Evolutionary conservation across 1,140 invertebrate genomes (phyloP).

Genomic region (Drosophila mojavensis): DNA sequence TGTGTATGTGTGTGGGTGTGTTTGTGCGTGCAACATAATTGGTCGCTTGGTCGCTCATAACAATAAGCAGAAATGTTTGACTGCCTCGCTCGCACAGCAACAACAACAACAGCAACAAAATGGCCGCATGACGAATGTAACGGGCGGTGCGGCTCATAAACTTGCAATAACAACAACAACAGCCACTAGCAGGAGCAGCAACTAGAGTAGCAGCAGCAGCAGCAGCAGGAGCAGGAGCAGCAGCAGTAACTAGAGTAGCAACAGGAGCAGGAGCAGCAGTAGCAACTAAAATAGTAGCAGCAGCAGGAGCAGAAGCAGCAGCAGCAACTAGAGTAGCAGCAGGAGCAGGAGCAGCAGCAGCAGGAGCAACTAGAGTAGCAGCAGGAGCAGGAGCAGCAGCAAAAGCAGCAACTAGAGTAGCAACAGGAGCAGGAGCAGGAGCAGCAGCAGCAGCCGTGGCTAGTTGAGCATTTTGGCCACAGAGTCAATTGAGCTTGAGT

Average conservation of each 20-base stretch:
- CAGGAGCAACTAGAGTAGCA: no score
- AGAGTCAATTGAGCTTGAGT: constrained; percentile 60
- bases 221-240: no score
- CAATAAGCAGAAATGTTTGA: constrained; percentile 69
- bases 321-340: no score
- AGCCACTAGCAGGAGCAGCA: neutral
- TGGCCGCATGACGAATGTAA: constrained; percentile 53
- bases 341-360: no score
- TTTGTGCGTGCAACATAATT: constrained; percentile 54
- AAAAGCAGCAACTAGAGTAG: no score
- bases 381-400: no score
- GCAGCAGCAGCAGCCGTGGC: constrained; percentile 8
- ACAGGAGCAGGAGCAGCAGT: no score
- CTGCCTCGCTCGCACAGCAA: neutral
- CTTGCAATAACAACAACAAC: constrained; percentile 55
- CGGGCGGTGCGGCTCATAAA: constrained; percentile 70
- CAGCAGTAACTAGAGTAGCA: no score
- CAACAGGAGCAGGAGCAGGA: no score
- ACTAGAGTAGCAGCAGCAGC: no score
- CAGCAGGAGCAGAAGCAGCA: no score
- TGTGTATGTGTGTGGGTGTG: constrained; percentile 4
- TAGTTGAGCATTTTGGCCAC: constrained; percentile 44
- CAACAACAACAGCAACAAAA: constrained; percentile 28
- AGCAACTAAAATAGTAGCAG: no score
- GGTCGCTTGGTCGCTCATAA: constrained; percentile 62